Conservation (phyloP, 2,888 invertebrate genomes). For the Pegoplata infirma region DNA sequence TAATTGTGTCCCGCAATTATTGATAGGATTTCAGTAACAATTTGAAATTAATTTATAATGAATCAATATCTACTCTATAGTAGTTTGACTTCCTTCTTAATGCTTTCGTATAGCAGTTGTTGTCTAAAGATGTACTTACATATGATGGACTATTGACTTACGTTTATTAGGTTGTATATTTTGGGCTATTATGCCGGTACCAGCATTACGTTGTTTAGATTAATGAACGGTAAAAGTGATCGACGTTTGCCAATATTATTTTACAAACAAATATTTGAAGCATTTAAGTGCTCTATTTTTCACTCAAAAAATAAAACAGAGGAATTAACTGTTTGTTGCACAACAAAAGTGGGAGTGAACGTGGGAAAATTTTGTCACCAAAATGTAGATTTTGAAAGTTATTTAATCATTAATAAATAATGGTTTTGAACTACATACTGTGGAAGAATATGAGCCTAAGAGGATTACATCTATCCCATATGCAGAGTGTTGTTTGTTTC, state of each 20-base stretch:
- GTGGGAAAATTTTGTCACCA: slow-evolving; percentile 53
- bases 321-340: slow-evolving; percentile 25
- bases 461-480: too few species aligned
- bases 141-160: slow-evolving; percentile 53
- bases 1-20: slow-evolving; percentile 18
- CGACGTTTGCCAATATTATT: slow-evolving; percentile 51
- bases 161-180: slow-evolving; percentile 22
- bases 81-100: slow-evolving; percentile 45
- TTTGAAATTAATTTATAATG: slow-evolving; percentile 8
- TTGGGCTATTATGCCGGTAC: slow-evolving; percentile 56
- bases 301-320: background rate
- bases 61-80: slow-evolving; percentile 19
- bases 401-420: too few species aligned
- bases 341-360: slow-evolving; percentile 51
- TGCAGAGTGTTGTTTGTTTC: too few species aligned
- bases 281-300: slow-evolving; percentile 46
- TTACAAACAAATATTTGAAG: slow-evolving; percentile 14
- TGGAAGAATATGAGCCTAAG: too few species aligned
- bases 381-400: too few species aligned
- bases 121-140: slow-evolving; percentile 1
- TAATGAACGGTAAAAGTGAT: slow-evolving; percentile 56
- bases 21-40: slow-evolving; percentile 4
- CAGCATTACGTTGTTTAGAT: slow-evolving; percentile 55
- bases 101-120: slow-evolving; percentile 2
- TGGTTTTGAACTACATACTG: too few species aligned